Base-by-base conservation (phyloP, 2,113 vertebrate species). In the Tylochromis polylepis region DNA sequence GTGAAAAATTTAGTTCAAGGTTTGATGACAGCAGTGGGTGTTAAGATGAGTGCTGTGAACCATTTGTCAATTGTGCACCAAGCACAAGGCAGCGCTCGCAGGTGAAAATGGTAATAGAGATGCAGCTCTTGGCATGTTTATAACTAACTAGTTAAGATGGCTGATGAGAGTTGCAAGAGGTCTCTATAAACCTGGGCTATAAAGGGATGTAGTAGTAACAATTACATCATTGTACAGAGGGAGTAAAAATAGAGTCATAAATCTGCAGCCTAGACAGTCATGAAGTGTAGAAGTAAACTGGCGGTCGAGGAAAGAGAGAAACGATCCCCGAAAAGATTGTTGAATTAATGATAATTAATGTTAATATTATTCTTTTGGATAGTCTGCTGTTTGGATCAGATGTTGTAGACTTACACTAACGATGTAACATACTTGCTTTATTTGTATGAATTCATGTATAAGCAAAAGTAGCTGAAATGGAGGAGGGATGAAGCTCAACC, bases 51-150 rank as follows among this genome's bases (percentile, higher is more conserved):
- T 4, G 57, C 84, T 67, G 56, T 75, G 20, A 88, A 85, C 58
- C 85, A 87, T 91, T 88, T 84, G 84, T 91, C 92, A 91, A 86
- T 87, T 57, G 85, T 18, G 36, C 16, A 57, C 31, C 22, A 38
- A 59, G 78, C 83, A 60, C 53, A 80, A 81, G 57, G 46, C 82
- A 29, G n/a, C 2, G 1, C 81, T 82, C 0, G 4, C 43, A 67
- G 82, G 82, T 82, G 43, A 60, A 87, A 82, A 79, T 51, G 36
- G 58, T 14, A 81, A 34, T 59, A 53, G 53, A 62, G 56, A 29
- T 36, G 46, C 55, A 79, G 59, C 56, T 59, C 81, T n/a, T 4
- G n/a, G 77, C 56, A 49, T 81, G 34, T 90, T 89, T 88, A 56
- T 51, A 34, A 88, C 65, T 11, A 77, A 58, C 57, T 41, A 82